Conservation (phyloP, 2,888 invertebrate species). For the Scotopteryx bipunctaria region DNA sequence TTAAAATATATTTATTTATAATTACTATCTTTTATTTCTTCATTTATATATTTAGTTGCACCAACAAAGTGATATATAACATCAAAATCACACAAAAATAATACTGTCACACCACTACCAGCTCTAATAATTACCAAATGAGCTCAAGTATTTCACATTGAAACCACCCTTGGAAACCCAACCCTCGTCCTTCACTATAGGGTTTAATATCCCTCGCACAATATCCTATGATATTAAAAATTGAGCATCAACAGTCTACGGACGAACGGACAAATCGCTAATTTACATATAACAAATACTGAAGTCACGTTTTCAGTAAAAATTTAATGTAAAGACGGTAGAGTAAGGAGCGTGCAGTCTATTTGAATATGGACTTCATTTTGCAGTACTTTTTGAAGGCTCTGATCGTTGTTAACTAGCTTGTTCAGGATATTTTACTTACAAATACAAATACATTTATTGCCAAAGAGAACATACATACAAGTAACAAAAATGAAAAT, state of each 20-base stretch:
- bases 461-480: no score
- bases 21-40: no score
- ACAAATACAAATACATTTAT: no score
- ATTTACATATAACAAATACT: conserved; percentile 84
- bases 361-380: conserved; percentile 9
- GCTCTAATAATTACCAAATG: conserved; percentile 11
- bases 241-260: conserved; percentile 54
- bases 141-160: conserved; percentile 11
- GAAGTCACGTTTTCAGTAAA: conserved; percentile 81
- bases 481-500: no score
- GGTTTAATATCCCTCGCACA: conserved; percentile 15
- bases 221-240: conserved; percentile 27
- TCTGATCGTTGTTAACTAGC: no score
- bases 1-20: no score
- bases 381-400: conserved; percentile 8
- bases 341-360: conserved; percentile 33
- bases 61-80: no score
- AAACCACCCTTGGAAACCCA: not conserved
- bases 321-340: conserved; percentile 61
- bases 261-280: conserved; percentile 75
- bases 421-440: no score
- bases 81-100: conserved; percentile 1
- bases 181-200: conserved; percentile 14
- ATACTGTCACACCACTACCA: conserved; percentile 12
- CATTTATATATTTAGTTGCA: no score